A percentile compares a stretch with the other conserved stretches of the same genome.
Evolutionary conservation across 2,888 invertebrate genomes (phyloP).

Genomic region (Aphodius sticticus): DNA sequence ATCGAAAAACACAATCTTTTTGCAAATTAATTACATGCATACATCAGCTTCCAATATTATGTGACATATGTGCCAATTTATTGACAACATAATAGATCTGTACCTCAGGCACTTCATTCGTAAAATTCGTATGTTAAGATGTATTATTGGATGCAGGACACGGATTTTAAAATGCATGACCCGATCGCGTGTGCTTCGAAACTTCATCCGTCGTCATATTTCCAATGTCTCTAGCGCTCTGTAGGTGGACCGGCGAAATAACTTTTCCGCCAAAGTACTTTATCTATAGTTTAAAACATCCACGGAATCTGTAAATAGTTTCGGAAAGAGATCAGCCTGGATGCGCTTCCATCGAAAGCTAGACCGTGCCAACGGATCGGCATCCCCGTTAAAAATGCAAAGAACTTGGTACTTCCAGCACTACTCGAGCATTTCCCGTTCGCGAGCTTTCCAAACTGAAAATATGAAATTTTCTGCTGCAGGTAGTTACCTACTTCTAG

Average conservation of each 20-base stretch:
- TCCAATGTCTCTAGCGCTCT: conserved; percentile 9
- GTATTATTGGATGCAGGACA: conserved; percentile 4
- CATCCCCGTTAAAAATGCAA: conserved; percentile 12
- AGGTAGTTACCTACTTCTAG: not conserved
- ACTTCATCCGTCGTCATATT: conserved; percentile 18
- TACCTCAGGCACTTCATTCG: too few species aligned
- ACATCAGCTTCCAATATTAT: too few species aligned
- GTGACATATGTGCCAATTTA: too few species aligned
- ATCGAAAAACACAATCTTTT: too few species aligned
- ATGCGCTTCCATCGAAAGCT: conserved; percentile 11
- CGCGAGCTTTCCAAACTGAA: conserved; percentile 10
- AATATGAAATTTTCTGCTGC: not conserved
- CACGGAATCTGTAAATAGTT: conserved; percentile 48
- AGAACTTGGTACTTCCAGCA: not conserved
- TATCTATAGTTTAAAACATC: conserved; percentile 47
- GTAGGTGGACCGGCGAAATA: conserved; percentile 27
- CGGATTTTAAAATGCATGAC: conserved; percentile 22
- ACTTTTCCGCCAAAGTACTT: conserved; percentile 47
- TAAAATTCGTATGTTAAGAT: not conserved
- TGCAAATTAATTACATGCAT: too few species aligned
- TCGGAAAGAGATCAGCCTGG: conserved; percentile 30
- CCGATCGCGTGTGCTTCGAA: not conserved
- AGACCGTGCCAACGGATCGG: conserved; percentile 8
- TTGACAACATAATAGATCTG: too few species aligned
- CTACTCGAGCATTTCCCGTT: not conserved